phyloP scores from a whole-genome alignment of 2,113 vertebrate genomes.

The Rallus limicola region DNA sequence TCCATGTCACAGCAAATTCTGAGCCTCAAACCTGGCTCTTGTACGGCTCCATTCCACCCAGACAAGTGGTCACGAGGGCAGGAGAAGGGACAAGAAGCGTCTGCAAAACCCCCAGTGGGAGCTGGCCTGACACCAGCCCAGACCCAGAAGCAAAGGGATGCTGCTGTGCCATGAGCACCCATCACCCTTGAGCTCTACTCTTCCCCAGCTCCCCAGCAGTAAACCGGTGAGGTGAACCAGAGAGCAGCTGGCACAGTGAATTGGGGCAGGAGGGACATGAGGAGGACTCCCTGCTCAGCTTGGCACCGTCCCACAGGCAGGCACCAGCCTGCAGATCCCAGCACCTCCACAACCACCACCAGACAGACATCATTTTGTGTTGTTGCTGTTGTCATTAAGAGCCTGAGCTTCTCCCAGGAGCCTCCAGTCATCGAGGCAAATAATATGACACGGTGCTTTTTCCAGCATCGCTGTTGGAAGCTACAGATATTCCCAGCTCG shows the following conservation, averaged over 20 bases:
- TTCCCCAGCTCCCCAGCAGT: neutral
- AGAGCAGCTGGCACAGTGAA: neutral
- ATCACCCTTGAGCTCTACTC: neutral
- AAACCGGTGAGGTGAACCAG: fast-evolving
- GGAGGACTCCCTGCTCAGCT: neutral
- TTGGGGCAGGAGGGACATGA: neutral
- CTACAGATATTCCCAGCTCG: neutral
- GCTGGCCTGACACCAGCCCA: neutral
- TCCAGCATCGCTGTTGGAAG: neutral
- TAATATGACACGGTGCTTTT: neutral
- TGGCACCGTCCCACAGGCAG: neutral
- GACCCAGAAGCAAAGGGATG: neutral
- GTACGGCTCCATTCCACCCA: fast-evolving
- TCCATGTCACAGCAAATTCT: neutral
- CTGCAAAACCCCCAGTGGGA: neutral
- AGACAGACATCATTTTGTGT: neutral
- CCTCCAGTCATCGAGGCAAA: neutral
- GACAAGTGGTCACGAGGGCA: fast-evolving
- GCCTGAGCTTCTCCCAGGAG: neutral
- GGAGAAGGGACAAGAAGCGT: neutral
- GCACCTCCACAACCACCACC: neutral
- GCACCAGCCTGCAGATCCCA: neutral
- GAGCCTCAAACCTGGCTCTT: neutral
- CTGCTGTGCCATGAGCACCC: fast-evolving
- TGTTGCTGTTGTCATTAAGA: neutral